These are phyloP conservation scores for Leptura quadrifasciata DNA, from an alignment of 2,888 invertebrate genomes.

Conservation along the genomic window DNA sequence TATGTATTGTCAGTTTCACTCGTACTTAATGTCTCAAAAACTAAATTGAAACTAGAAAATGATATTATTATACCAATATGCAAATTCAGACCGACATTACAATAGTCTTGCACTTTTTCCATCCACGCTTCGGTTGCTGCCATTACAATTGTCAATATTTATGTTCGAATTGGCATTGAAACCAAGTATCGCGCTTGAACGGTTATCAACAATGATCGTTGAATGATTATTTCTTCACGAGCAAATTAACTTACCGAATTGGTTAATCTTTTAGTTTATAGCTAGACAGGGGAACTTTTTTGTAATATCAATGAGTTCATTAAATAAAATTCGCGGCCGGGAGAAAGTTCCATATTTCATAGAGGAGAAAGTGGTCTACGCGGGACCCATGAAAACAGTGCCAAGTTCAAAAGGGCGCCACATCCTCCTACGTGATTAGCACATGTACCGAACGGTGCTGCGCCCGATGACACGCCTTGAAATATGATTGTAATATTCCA, in stretches of 20 bases:
- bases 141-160: constrained; percentile 41
- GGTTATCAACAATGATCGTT: constrained; percentile 16
- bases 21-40: neutral
- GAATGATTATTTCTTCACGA: constrained; percentile 15
- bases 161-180: constrained; percentile 24
- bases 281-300: neutral
- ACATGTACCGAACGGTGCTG: neutral
- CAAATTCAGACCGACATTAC: constrained; percentile 40
- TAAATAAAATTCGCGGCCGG: constrained; percentile 4
- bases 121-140: constrained; percentile 36
- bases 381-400: constrained; percentile 32
- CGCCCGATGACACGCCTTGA: neutral
- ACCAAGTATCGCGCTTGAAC: constrained; percentile 18
- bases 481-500: neutral
- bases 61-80: constrained; percentile 14
- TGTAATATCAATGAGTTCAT: neutral
- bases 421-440: constrained; percentile 3
- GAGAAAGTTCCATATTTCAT: constrained; percentile 22
- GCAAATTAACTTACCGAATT: constrained; percentile 4
- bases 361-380: constrained; percentile 24
- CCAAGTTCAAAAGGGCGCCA: constrained; percentile 54
- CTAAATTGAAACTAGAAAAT: neutral
- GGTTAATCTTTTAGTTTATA: neutral
- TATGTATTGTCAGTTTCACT: neutral
- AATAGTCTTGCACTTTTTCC: constrained; percentile 38